Base-by-base conservation (phyloP, 2,888 invertebrate species). In the Ptilodon capucinus region DNA sequence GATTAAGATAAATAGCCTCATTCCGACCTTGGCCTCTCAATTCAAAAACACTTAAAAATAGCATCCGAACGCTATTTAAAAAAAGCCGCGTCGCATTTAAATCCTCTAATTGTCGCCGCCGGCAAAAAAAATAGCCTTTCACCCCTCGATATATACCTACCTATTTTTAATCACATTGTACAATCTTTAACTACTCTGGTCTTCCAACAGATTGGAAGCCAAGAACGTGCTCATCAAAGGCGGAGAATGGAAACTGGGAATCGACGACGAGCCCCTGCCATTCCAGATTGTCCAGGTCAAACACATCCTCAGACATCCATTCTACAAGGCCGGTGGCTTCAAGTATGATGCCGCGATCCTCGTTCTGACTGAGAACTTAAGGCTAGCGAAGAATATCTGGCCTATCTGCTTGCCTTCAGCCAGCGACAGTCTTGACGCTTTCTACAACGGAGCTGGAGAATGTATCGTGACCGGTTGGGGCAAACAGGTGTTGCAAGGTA, bases 391-490 rank as follows among this genome's bases (percentile, higher is more conserved):
- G 54, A 95, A 96, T 64, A 93, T 97, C 42, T 94, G 94, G 64
- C 93, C 94, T 0, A 93, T 97, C 35, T 97, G 97, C 70, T 82
- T 96, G 38, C 93, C 93, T 0, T 75, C 86, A 4, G 63, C 78
- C 0, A 64, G 68, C 13, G 86, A 88, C 2, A 88, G 89, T 0
- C 69, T 92, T 42, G 93, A 94, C 53, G 92, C 93, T 0, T 92
- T 92, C 48, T 93, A 93, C 49, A 92, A 92, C 23, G 87, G 90
- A 0, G 91, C 85, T 42, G 93, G 92, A 28, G 93, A 93, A 42
- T 97, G 97, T 59, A 93, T 96, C 5, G 94, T 95, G 0, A 95
- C 96, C 43, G 97, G 97, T 41, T 97, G 96, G 96, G 96, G 96
- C 60, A 96, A 96, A 77, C 92, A 92, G 57, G 94, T 95, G 4